Evolutionary conservation across 2,888 invertebrate genomes (phyloP).

Genomic region (Teleogryllus oceanicus): DNA sequence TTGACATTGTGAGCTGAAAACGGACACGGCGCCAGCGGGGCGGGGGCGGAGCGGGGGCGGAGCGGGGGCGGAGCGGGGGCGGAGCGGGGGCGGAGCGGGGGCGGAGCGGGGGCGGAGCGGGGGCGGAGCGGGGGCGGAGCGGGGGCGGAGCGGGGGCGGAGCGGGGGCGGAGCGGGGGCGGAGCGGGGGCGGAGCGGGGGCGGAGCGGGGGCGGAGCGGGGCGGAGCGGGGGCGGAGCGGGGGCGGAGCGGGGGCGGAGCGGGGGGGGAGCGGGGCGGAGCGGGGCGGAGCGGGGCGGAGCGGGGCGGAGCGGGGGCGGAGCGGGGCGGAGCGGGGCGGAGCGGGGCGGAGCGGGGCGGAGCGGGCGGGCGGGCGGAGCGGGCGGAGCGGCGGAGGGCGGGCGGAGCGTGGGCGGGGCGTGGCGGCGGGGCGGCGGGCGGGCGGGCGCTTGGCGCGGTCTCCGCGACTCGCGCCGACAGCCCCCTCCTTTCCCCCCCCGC

Average conservation of each 20-base stretch:
- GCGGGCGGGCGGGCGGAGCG: background rate
- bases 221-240: too few species aligned
- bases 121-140: background rate
- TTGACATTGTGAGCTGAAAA: constrained; percentile 10
- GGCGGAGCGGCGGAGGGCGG: background rate
- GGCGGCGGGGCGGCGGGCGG: too few species aligned
- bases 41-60: background rate
- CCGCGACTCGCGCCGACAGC: too few species aligned
- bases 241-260: background rate
- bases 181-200: background rate
- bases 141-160: background rate
- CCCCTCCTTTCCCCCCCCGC: background rate
- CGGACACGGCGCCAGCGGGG: background rate
- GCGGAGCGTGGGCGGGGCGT: background rate
- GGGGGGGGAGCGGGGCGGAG: background rate
- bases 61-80: background rate
- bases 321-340: background rate
- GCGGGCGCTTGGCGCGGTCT: too few species aligned
- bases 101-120: background rate
- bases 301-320: background rate
- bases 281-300: background rate
- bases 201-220: background rate
- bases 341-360: background rate
- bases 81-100: background rate
- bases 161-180: background rate